Percentiles rank a stretch among this genome's conserved stretches.
Evolutionary conservation across 2,113 vertebrate species (phyloP).

Genomic region (Megaceryle maxima): DNA sequence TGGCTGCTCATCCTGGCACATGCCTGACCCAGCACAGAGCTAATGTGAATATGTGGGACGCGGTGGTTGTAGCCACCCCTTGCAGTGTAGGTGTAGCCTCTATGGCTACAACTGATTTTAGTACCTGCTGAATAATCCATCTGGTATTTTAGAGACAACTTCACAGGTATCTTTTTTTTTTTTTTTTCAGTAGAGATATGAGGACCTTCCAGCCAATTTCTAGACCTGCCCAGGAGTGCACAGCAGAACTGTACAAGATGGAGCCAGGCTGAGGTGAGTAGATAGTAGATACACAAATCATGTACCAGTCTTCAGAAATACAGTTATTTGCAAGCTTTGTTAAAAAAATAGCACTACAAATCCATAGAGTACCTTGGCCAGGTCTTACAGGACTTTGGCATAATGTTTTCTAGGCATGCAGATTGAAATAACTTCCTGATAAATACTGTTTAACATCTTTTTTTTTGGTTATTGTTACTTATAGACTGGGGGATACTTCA

Average conservation of each 20-base stretch:
- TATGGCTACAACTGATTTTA: not conserved
- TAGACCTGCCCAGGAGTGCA: not conserved
- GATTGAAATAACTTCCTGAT: not conserved
- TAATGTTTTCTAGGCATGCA: not conserved
- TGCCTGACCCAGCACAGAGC: not conserved
- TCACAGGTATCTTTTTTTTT: not conserved
- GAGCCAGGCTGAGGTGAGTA: not conserved
- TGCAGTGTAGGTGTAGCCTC: not conserved
- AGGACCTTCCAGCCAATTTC: not conserved
- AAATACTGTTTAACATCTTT: not conserved
- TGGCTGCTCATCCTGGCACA: not conserved
- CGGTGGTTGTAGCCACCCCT: not conserved
- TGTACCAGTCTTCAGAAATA: not conserved
- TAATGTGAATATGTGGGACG: not conserved
- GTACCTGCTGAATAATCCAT: not conserved
- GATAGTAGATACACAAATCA: not conserved
- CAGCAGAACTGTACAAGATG: not conserved
- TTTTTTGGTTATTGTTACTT: not conserved
- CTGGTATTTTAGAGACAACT: not conserved
- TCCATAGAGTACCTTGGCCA: not conserved
- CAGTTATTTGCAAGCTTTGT: not conserved
- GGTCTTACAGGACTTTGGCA: not conserved
- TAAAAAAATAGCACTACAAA: not conserved
- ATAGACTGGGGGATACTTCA: constrained; percentile 1
- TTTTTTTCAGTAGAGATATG: too few relatives aligned